Conservation (phyloP, 35 echinoderm and acorn worm species). For the Ophiothrix spiculata region DNA sequence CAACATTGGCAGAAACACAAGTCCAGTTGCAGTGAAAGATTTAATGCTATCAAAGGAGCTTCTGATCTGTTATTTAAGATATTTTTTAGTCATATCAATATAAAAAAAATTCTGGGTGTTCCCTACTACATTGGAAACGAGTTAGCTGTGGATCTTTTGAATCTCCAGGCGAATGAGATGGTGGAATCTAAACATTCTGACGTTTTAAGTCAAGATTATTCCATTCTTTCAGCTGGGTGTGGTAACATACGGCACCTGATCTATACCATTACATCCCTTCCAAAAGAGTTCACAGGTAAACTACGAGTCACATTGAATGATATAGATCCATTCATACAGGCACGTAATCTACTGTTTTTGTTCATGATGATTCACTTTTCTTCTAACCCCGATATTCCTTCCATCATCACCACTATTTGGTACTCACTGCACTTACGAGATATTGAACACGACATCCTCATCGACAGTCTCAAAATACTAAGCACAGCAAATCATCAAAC, state of each 20-base stretch:
- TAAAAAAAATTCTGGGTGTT: background rate
- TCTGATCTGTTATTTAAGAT: background rate
- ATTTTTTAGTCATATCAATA: background rate
- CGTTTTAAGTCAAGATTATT: background rate
- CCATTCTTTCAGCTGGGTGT: conserved; percentile 46
- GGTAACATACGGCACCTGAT: conserved; percentile 56
- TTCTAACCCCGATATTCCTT: background rate
- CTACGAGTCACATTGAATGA: conserved; percentile 50
- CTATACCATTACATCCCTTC: conserved; percentile 53
- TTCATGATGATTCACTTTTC: conserved; percentile 45
- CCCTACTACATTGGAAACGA: background rate
- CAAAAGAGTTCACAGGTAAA: conserved; percentile 46
- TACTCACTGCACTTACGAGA: conserved; percentile 38
- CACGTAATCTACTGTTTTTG: conserved; percentile 67
- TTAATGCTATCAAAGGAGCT: background rate
- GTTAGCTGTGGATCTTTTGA: background rate
- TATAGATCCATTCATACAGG: conserved; percentile 43
- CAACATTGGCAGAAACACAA: background rate
- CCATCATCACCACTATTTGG: conserved; percentile 39
- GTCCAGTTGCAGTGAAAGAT: background rate
- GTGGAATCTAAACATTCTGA: background rate
- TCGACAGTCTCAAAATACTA: background rate
- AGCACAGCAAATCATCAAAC: background rate
- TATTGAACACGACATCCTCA: conserved; percentile 27
- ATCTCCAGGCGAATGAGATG: background rate